phyloP scores from a whole-genome alignment of 2,797 vertebrate genomes.

The Chaetophractus vellerosus region DNA sequence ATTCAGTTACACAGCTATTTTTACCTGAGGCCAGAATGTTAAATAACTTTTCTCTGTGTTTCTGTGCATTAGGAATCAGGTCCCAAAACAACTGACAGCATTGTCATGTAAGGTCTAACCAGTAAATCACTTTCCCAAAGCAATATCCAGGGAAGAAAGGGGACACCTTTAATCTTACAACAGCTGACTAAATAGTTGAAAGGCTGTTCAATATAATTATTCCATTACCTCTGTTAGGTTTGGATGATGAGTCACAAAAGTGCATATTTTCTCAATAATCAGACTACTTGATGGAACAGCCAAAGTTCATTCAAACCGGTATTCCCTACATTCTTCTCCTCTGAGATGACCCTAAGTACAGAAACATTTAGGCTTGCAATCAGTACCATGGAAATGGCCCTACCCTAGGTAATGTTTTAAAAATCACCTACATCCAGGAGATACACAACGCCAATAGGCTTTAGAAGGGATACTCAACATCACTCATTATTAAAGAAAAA shows the following conservation, averaged over 20 bases:
- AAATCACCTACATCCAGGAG: slow-evolving; percentile 10
- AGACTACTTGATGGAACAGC: neutral
- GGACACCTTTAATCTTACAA: slow-evolving; percentile 16
- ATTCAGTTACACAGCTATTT: slow-evolving; percentile 63
- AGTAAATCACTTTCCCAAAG: slow-evolving; percentile 69
- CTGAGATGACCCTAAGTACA: neutral
- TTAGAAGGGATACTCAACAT: neutral
- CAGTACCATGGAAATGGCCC: neutral
- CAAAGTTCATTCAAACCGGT: neutral
- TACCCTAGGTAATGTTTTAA: slow-evolving; percentile 2
- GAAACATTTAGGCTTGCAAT: slow-evolving; percentile 11
- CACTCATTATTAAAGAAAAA: neutral
- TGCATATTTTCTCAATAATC: neutral
- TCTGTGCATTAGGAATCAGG: neutral
- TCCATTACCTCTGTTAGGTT: slow-evolving; percentile 40
- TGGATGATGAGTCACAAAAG: slow-evolving; percentile 6
- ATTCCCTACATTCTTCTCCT: neutral
- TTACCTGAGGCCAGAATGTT: slow-evolving; percentile 63
- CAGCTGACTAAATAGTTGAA: slow-evolving; percentile 25
- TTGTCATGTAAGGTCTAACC: slow-evolving; percentile 51
- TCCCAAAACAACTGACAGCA: neutral
- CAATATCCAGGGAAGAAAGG: slow-evolving; percentile 60
- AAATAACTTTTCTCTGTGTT: slow-evolving; percentile 70
- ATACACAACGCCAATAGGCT: neutral
- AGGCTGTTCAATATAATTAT: neutral